Evolutionary conservation across 2,797 vertebrate species (phyloP), one percentile per base, ranked within the genome.

Genomic region (Microhierax caerulescens): DNA sequence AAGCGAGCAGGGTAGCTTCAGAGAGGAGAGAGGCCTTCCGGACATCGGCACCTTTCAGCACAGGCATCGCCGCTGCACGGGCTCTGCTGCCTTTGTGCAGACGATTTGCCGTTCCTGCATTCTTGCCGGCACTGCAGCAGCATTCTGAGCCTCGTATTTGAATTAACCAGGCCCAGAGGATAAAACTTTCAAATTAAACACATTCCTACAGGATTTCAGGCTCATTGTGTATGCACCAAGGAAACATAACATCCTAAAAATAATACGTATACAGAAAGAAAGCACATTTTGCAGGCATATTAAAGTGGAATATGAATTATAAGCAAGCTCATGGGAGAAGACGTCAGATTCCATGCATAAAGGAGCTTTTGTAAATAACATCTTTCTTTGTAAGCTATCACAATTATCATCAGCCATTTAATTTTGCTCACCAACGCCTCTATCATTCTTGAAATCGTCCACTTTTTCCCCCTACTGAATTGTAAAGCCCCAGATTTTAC

Each of bases 91-190:
- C 84, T 96, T 91, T 91, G 83, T 65, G 87, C 84, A 21, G 50
- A 47, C 8, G 18, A 72, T 88, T 36, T 76, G 95, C 97, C 88
- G 8, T 76, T 61, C 72, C 96, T 1, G 50, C 95, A 75, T 96
- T 96, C 96, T 95, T 95, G 93, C 83, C 54, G 69, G 93, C 93
- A 25, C 95, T 76, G 90, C 88, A 72, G 94, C 96, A n/a, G 94
- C 75, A 91, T 97, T 98, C 98, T 97, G 98, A 96, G 97, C 98
- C 98, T 97, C 96, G 85, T 98, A 98, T 98, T 99, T 99, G 99
- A 99, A 99, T 99, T 99, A 99, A 99, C 99, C 99, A 99, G 99
- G 99, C 99, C 99, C 99, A 99, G 99, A 99, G 99, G 99, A 99
- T 98, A 99, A 98, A 99, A 99, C 99, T 99, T 99, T 99, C 99